Base-by-base conservation (phyloP, 1,140 invertebrate genomes). In the Drosophila bocqueti region DNA sequence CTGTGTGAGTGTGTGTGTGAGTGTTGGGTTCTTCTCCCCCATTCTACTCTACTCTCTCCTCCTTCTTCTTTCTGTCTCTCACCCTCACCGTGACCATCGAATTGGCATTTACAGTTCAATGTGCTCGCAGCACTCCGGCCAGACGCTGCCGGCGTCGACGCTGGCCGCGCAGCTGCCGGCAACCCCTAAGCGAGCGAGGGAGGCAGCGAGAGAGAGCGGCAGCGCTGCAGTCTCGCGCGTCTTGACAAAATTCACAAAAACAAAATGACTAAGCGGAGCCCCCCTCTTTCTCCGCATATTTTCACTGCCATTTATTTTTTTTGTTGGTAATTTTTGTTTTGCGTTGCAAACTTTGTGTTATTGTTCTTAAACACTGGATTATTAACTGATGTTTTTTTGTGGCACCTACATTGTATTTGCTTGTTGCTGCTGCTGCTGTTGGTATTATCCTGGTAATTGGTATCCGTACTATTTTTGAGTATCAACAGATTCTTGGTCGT, bases 61-160 rank as follows among this genome's bases (percentile, higher is more conserved):
- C 61, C 31, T 16, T 2, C 9, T 16, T 54, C 38, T 18, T 15
- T 42, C 40, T 47, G 36, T 63, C 45, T 71, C 68, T 66, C 71
- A 72, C 64, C 60, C 81, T 90, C 85, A 82, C 85, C 84, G 58
- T 90, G 85, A 90, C 85, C 85, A 90, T 90, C 85, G 82, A 81
- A 90, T 85, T 91, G 79, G 85, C 86, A 85, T 81, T 89, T 90
- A 80, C 85, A 90, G 85, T 90, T 90, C 85, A 90, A 90, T 91
- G 85, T 86, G 79, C 85, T 90, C 83, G 76, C 43, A 42, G 76
- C 43, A 42, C 50, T 46, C 29, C 67, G 61, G 81, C 84, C 84
- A 89, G 84, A 89, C 84, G 66, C 85, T 84, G 84, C 24, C 29
- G 59, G 24, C 61, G 66, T 47, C 34, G 31, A 45, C 49, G 77